Evolutionary conservation across 2,113 vertebrate species (phyloP).

Genomic region (Otocyon megalotis): DNA sequence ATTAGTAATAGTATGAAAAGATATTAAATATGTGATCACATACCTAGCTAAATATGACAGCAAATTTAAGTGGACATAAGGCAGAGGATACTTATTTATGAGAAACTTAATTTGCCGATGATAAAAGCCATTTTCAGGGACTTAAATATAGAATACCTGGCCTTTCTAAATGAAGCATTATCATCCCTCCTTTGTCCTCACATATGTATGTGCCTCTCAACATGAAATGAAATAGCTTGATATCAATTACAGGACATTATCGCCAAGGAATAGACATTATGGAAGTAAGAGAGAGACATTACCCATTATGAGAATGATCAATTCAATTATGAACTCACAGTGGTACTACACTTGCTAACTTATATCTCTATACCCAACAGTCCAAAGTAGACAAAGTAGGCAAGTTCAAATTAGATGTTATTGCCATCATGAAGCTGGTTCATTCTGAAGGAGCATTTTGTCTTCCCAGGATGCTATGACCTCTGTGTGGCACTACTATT

Average conservation of each 20-base stretch:
- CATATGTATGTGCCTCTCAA: not conserved
- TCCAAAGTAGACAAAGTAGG: not conserved
- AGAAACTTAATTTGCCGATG: not conserved
- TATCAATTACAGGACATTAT: not conserved
- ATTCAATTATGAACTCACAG: not conserved
- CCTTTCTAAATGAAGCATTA: not conserved
- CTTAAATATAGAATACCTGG: not conserved
- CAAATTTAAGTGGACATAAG: not conserved
- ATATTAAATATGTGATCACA: not conserved
- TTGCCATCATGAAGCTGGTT: not conserved
- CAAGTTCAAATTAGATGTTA: constrained; percentile 22
- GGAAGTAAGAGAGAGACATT: not conserved
- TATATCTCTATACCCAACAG: not conserved
- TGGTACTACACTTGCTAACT: not conserved
- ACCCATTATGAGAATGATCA: not conserved
- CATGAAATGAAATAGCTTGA: not conserved
- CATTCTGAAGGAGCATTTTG: not conserved
- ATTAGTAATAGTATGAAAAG: not conserved
- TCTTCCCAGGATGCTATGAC: not conserved
- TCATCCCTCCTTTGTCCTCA: not conserved
- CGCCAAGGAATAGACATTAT: not conserved
- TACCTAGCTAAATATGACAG: not conserved
- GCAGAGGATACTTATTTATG: not conserved
- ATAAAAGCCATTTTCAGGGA: not conserved
- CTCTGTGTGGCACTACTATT: not conserved